Evolutionary conservation across 2,113 vertebrate genomes (phyloP).

Genomic region (Desmodus rotundus): DNA sequence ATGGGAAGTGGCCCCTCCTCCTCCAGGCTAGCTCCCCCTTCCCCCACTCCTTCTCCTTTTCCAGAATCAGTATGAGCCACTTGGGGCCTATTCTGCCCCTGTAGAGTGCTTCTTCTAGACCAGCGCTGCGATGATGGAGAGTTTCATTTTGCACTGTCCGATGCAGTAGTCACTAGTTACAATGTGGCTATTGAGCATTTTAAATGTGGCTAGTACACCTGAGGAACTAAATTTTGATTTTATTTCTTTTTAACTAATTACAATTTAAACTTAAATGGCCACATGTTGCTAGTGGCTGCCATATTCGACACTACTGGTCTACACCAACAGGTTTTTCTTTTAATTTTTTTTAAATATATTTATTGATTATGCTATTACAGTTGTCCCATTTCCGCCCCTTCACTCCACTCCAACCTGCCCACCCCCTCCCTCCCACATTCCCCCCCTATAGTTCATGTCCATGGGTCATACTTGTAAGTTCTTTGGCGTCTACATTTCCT

Average conservation of each 20-base stretch:
- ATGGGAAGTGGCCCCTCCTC: background rate
- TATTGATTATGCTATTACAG: too few species aligned
- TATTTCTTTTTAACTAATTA: background rate
- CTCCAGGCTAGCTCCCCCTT: background rate
- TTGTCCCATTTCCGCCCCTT: too few species aligned
- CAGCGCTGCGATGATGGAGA: background rate
- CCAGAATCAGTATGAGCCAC: background rate
- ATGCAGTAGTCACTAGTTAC: too few species aligned
- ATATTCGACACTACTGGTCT: accelerated
- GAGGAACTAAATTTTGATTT: background rate
- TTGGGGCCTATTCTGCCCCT: too few species aligned
- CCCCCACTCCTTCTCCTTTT: background rate
- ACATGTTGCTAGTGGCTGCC: background rate
- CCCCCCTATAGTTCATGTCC: too few species aligned
- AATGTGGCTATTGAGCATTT: background rate
- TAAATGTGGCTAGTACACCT: background rate
- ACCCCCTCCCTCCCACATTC: too few species aligned
- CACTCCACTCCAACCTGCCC: too few species aligned
- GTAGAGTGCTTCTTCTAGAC: background rate
- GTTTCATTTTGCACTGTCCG: accelerated
- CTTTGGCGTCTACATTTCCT: too few species aligned
- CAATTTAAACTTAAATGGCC: background rate
- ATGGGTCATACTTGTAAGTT: too few species aligned
- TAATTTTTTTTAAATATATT: too few species aligned
- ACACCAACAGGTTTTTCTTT: background rate